Base-by-base conservation (phyloP, 2,888 invertebrate genomes). In the Caenorhabditis wallacei region DNA sequence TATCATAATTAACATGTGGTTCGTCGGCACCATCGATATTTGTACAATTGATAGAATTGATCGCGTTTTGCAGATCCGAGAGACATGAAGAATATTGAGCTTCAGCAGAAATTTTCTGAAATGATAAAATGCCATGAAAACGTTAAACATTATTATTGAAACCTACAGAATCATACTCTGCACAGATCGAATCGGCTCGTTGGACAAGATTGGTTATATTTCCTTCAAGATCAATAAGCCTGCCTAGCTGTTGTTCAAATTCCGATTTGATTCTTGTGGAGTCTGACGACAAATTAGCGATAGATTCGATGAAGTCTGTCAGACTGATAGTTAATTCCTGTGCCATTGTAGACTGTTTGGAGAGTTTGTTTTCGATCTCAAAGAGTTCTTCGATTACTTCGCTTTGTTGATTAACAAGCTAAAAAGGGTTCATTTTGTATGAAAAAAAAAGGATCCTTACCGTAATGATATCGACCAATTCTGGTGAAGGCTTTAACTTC, bases 331-430 rank as follows among this genome's bases (percentile, higher is more conserved):
- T 51, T 35, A 64, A 20, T 5, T 64, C 35, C 11, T 51, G 48
- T 11, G 51, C 16, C 16, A 51, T 18, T 5, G 26, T n/a, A 8
- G 51, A 64, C 20, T 64, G 64, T 20, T 64, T 64, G 3, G 35
- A 13, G 10, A 64, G 4, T 20, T 64, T 64, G 35, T 20, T 48
- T 20, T 64, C 64, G 0, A 35, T 35, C 11, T 64, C 64, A 35
- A 30, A 64, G 35, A 64, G 18, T 64, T 64, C 51, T 24, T 64
- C 48, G 11, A 64, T 18, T 8, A 35, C 30, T 18, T 64, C 64
- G 20, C 64, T 64, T 64, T 64, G 64, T 13, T 64, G 30, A 35
- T 64, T 64, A 18, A 11, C 51, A 16, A 64, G 48, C 64, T 48
- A 35, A 11, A 51, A 64, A 24, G 7, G 11, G 7, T 40, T 40